Conservation (phyloP, 2,888 invertebrate genomes). For the Mesorhabditis sp. region DNA sequence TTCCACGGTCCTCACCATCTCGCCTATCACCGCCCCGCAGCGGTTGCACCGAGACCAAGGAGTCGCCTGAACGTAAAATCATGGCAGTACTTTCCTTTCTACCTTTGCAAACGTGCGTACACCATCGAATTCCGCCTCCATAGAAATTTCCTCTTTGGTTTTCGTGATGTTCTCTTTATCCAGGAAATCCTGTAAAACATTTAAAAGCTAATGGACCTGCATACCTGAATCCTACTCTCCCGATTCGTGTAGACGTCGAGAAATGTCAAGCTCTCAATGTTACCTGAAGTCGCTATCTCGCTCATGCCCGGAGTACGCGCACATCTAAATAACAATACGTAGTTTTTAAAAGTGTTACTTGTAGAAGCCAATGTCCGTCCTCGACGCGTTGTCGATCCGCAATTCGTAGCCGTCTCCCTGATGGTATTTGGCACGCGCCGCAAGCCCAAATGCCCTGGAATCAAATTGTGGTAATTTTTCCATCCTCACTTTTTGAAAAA, state of each 20-base stretch:
- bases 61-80: neutral
- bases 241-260: conserved; percentile 1
- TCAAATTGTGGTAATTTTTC: neutral
- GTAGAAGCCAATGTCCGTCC: neutral
- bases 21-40: neutral
- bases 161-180: neutral
- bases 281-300: neutral
- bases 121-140: neutral
- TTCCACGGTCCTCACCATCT: neutral
- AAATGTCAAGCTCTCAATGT: neutral
- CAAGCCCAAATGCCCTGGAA: neutral
- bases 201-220: neutral
- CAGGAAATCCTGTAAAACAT: neutral
- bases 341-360: neutral
- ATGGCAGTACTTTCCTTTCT: too few species aligned
- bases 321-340: neutral
- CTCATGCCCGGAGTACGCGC: neutral
- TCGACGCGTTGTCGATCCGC: conserved; percentile 1
- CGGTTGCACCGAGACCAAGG: conserved; percentile 2
- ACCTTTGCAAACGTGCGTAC: neutral
- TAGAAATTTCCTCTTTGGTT: neutral
- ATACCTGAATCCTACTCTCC: neutral
- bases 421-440: neutral
- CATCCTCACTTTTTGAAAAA: neutral
- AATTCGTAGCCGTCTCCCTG: conserved; percentile 1